phyloP scores from a whole-genome alignment of 2,888 invertebrate species.

The Diarsia rubi region DNA sequence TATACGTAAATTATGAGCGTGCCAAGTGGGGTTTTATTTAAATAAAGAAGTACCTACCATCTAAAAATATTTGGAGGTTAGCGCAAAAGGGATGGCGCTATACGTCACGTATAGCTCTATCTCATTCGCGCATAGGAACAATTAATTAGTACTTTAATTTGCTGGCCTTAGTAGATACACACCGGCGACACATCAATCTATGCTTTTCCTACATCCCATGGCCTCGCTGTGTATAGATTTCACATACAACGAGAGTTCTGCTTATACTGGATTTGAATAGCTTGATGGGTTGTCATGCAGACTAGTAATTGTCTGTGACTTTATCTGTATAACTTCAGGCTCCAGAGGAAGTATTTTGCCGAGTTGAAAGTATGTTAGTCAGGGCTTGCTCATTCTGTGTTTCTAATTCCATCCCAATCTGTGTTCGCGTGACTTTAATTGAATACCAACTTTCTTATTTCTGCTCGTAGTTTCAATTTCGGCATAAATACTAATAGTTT shows the following conservation, averaged over 20 bases:
- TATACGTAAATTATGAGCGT: slow-evolving; percentile 55
- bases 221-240: too few species aligned
- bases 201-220: too few species aligned
- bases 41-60: not conserved
- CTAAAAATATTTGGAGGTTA: too few species aligned
- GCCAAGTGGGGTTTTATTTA: slow-evolving; percentile 27
- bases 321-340: not conserved
- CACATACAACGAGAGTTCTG: too few species aligned
- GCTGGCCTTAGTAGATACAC: too few species aligned
- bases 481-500: not conserved
- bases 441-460: not conserved
- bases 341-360: not conserved
- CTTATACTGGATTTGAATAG: too few species aligned
- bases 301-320: not conserved
- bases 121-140: not conserved
- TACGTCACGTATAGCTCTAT: not conserved
- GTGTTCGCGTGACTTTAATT: not conserved
- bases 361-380: too few species aligned
- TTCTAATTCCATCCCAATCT: not conserved
- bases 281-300: too few species aligned
- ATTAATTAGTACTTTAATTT: not conserved
- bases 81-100: not conserved
- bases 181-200: too few species aligned
- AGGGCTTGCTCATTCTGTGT: not conserved
- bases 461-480: not conserved